A percentile compares a stretch with the other conserved stretches of the same genome.
Evolutionary conservation across 1,140 invertebrate genomes (phyloP).

Genomic region (Drosophila willistoni): DNA sequence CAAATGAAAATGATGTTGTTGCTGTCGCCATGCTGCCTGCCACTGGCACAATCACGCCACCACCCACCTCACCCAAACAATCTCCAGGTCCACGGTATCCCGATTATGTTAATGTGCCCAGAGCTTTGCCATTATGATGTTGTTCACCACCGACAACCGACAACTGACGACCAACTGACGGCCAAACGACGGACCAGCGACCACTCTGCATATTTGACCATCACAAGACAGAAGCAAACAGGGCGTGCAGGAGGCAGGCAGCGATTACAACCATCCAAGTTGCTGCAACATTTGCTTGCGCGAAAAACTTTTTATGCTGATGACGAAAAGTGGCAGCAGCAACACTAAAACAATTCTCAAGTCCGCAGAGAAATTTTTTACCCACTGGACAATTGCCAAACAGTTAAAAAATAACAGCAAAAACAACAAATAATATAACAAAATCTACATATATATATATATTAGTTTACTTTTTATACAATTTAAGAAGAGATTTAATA

Average conservation of each 20-base stretch:
- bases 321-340: conserved; percentile 7
- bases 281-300: conserved; percentile 44
- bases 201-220: conserved; percentile 72
- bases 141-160: conserved; percentile 42
- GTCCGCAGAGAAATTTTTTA: conserved; percentile 24
- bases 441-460: no score
- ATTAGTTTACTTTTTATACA: no score
- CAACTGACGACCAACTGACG: conserved; percentile 27
- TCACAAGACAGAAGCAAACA: conserved; percentile 15
- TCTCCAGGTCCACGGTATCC: conserved; percentile 48
- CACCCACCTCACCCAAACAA: conserved; percentile 11
- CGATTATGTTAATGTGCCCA: conserved; percentile 78
- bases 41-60: not conserved
- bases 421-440: not conserved
- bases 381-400: conserved; percentile 31
- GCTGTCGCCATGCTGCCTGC: conserved; percentile 17
- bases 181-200: conserved; percentile 1
- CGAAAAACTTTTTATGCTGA: conserved; percentile 24
- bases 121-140: conserved; percentile 73
- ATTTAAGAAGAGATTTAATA: no score
- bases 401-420: conserved; percentile 1
- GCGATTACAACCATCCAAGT: conserved; percentile 10
- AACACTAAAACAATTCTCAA: conserved; percentile 35
- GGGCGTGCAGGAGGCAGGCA: not conserved
- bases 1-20: conserved; percentile 76